Base-by-base conservation (phyloP, 2,888 invertebrate genomes). In the Ligdia adustata region DNA sequence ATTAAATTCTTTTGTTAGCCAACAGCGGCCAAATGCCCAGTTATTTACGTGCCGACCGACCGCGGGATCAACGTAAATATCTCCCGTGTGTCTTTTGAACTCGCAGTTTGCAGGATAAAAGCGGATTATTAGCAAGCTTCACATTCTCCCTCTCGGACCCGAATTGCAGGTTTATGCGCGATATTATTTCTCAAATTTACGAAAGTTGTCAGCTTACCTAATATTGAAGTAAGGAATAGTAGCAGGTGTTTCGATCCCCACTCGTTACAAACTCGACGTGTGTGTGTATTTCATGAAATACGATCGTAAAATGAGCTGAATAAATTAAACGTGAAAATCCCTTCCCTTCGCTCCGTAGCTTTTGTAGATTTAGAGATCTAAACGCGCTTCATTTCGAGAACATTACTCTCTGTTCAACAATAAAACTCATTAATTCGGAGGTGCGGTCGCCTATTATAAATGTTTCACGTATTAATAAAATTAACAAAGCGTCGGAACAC, bases 401-500 rank as follows among this genome's bases (percentile, higher is more conserved):
- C 82, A 83, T 87, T 83, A 85, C 79, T 79, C 82, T 79, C 79
- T 69, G 76, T 72, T 70, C 72, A 88, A 88, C 88, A 90, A 88
- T 89, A 85, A 84, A 87, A 86, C 82, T 88, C 86, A 89, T 89
- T 86, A 89, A 89, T 84, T 82, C 81, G 72, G 75, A 74, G 63
- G 80, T 75, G 87, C 83, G 84, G 88, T 82, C 74, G 82, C 73
- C 84, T 82, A 80, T 83, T 82, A 86, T 89, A 84, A 89, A 90
- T 88, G 88, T 89, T 90, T 89, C 81, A 89, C 80, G 81, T 86
- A 88, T 88, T 90, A 87, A 90, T 90, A 89, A 90, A 87, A 90
- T 89, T 89, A 88, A 89, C 90, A 89, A 89, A 88, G 87, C 82
- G 72, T 60, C 58, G 58, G 78, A 76, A 72, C 75, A 77, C 76